phyloP scores from a whole-genome alignment of 2,888 invertebrate species.

The Cactoblastis cactorum region DNA sequence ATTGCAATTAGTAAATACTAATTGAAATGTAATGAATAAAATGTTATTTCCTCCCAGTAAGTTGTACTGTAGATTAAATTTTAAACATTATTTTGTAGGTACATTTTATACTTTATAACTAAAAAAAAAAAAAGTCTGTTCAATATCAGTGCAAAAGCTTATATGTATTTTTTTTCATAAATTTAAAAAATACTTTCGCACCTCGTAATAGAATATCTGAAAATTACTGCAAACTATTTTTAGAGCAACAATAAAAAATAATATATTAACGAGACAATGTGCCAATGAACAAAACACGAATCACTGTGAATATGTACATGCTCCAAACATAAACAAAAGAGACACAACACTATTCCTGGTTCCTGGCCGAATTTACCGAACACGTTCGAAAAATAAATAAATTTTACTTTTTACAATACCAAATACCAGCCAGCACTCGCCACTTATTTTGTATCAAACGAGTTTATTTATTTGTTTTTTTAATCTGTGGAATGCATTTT shows the following conservation, averaged over 20 bases:
- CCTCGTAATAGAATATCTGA: too few species aligned
- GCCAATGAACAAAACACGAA: not conserved
- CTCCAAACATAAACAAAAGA: not conserved
- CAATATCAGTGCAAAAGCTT: too few species aligned
- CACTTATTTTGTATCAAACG: constrained; percentile 9
- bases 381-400: not conserved
- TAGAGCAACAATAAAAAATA: too few species aligned
- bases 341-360: not conserved
- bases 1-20: too few species aligned
- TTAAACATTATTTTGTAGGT: too few species aligned
- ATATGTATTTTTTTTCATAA: too few species aligned
- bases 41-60: too few species aligned
- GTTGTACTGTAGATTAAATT: too few species aligned
- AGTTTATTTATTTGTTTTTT: constrained; percentile 10
- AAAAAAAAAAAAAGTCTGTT: too few species aligned
- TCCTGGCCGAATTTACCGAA: not conserved
- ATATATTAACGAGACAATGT: not conserved
- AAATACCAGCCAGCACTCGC: not conserved
- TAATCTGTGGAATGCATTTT: not conserved
- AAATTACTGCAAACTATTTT: not conserved
- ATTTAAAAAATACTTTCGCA: too few species aligned
- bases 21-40: too few species aligned
- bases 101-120: too few species aligned
- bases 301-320: constrained; percentile 1
- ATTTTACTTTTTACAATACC: not conserved